Evolutionary conservation across 2,888 invertebrate genomes (phyloP).

Genomic region (Pasiphila rectangulata): DNA sequence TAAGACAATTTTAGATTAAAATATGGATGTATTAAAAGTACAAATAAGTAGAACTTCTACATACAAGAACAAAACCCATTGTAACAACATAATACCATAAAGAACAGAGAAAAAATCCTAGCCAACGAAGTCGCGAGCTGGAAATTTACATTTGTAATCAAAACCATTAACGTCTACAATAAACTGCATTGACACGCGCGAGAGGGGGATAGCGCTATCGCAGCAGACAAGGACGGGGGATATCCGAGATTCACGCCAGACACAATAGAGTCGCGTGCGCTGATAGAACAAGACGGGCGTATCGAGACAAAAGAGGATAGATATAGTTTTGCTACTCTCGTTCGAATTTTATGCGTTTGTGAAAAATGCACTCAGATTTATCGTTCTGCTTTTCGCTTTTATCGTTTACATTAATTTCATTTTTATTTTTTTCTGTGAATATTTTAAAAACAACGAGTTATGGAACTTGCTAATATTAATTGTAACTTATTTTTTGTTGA

Average conservation of each 20-base stretch:
- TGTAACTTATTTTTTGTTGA: not conserved
- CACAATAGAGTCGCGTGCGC: slow-evolving; percentile 78
- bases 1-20: not conserved
- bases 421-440: slow-evolving; percentile 31
- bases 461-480: not conserved
- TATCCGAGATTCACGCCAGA: slow-evolving; percentile 61
- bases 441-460: slow-evolving; percentile 25
- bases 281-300: slow-evolving; percentile 52
- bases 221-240: slow-evolving; percentile 50
- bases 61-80: not conserved
- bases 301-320: slow-evolving; percentile 49
- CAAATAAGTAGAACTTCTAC: not conserved
- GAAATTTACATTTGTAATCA: slow-evolving; percentile 81
- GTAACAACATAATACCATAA: slow-evolving; percentile 67
- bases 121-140: slow-evolving; percentile 74
- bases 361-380: slow-evolving; percentile 75
- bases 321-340: slow-evolving; percentile 42
- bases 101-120: slow-evolving; percentile 69
- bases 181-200: slow-evolving; percentile 76
- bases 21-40: slow-evolving; percentile 45
- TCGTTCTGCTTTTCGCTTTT: slow-evolving; percentile 42
- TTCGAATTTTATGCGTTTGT: slow-evolving; percentile 75
- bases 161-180: slow-evolving; percentile 78
- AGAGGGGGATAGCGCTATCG: slow-evolving; percentile 59
- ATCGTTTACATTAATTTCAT: slow-evolving; percentile 3